Base-by-base conservation (phyloP, 2,888 invertebrate species). In the Eumacrocentrus americanus region DNA sequence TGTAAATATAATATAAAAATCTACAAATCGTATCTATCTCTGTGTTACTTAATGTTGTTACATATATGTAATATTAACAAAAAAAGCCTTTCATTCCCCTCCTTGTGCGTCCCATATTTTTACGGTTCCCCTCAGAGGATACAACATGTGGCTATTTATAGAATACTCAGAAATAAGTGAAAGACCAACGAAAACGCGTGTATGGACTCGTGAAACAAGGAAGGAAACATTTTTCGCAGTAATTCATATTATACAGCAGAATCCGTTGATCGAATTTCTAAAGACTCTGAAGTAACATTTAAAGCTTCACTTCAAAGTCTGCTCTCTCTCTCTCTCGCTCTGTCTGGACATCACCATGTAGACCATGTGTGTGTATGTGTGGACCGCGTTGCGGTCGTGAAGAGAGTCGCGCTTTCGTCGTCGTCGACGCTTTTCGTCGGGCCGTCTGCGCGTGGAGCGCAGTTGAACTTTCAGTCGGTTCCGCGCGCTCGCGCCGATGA, bases 401-500 rank as follows among this genome's bases (percentile, higher is more conserved):
- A 16, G 42, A 42, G 20, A 22, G 44, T 44, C 16, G 22, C 44
- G 20, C 44, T 44, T 44, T 44, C 20, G n/a, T 44, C 29, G 11
- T n/a, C n/a, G 14, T 37, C 34, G 18, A 51, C 3, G 20, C 22
- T 23, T 48, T n/a, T 14, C 16, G 18, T n/a, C 6, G 37, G 6
- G 14, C 18, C 29, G 29, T 9, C 29, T 44, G 42, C n/a, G 22
- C 7, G 11, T 22, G 20, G 20, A 1, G 42, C 42, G 14, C 38
- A 52, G 20, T 20, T 11, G 14, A 22, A 22, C 46, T 25, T 54
- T 57, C 48, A 57, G 57, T 57, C 25, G 18, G 29, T 29, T 40
- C 50, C 40, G 47, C 40, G 57, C 57, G 57, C 50, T 40, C 40
- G 38, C 16, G 29, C 48, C 16, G 48, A n/a, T 29, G 47, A 50